Base-by-base conservation (phyloP, 2,113 vertebrate species). In the Xenotilapia flavipinnis region DNA sequence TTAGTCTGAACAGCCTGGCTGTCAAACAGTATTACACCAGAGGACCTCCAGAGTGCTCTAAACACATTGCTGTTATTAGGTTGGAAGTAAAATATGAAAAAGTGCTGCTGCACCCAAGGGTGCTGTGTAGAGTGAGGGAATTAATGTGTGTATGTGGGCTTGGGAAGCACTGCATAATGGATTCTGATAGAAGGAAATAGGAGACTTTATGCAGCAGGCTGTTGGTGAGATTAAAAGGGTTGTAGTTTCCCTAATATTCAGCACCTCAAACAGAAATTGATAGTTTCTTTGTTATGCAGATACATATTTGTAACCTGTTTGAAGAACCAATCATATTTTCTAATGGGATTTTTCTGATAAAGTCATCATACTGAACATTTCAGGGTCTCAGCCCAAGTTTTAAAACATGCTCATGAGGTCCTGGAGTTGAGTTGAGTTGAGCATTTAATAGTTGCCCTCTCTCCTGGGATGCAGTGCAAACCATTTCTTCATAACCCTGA, bases 41-140 rank as follows among this genome's bases (percentile, higher is more conserved):
- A 90, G 80, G 86, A 89, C 80, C 87, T 91, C 80, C 53, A 65
- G 75, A 90, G 80, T 75, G 21, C 60, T 91, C 89, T 80, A 53
- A 88, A 92, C 85, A 83, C 42, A 83, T 86, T 83, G 83, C 33
- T 82, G 70, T 89, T 87, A 92, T 93, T 87, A 90, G 73, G 51
- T 79, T 89, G 53, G 85, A 81, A 49, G 49, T 85, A 81, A 88
- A 85, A 56, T 40, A 68, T 86, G 80, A 60, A 80, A 86, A 84
- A 85, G 36, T 23, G 79, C 56, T 54, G 79, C 62, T 84, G 54
- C 40, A 81, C 91, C 83, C 58, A 86, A 53, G 75, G 86, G 87
- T 83, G 79, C 54, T 31, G 54, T 77, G 28, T 42, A 31, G 51
- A 86, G 62, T 23, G 10, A 75, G 36, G 70, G 60, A 86, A 75